A percentile compares a stretch with the other conserved stretches of the same genome.
Conservation (phyloP, 2,888 invertebrate species). For the Ramazzottius varieornatus region DNA sequence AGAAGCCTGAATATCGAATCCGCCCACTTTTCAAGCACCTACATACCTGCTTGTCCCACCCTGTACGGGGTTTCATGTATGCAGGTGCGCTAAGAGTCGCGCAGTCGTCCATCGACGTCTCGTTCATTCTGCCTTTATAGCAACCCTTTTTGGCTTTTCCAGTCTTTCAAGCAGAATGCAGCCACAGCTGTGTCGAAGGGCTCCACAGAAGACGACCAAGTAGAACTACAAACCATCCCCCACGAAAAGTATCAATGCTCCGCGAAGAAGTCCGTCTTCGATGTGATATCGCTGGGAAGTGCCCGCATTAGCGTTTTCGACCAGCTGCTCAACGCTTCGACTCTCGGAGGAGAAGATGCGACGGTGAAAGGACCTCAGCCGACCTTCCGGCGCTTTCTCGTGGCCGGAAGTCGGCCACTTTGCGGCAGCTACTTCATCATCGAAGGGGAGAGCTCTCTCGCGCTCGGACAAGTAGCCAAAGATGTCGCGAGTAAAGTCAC, state of each 20-base stretch:
- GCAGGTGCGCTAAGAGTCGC: too few relatives aligned
- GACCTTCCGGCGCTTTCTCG: background rate
- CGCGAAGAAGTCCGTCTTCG: background rate
- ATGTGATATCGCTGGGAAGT: conserved; percentile 32
- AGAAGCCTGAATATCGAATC: too few relatives aligned
- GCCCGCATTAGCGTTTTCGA: conserved; percentile 51
- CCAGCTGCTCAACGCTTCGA: conserved; percentile 51
- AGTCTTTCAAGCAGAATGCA: background rate
- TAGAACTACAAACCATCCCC: background rate
- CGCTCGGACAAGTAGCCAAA: background rate
- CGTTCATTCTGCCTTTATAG: too few relatives aligned
- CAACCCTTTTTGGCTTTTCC: background rate
- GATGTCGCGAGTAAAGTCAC: background rate
- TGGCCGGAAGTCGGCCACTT: background rate
- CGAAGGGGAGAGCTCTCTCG: background rate
- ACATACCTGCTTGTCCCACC: too few relatives aligned
- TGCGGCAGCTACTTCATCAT: background rate
- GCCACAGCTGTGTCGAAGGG: background rate
- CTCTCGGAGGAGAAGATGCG: conserved; percentile 33
- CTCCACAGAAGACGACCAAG: background rate
- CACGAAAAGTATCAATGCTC: background rate
- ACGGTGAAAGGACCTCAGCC: conserved; percentile 6
- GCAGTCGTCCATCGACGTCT: too few relatives aligned
- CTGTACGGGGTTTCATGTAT: too few relatives aligned
- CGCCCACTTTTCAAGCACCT: too few relatives aligned